phyloP scores from a whole-genome alignment of 2,888 invertebrate genomes.

The Dasysyrphus albostriatus region DNA sequence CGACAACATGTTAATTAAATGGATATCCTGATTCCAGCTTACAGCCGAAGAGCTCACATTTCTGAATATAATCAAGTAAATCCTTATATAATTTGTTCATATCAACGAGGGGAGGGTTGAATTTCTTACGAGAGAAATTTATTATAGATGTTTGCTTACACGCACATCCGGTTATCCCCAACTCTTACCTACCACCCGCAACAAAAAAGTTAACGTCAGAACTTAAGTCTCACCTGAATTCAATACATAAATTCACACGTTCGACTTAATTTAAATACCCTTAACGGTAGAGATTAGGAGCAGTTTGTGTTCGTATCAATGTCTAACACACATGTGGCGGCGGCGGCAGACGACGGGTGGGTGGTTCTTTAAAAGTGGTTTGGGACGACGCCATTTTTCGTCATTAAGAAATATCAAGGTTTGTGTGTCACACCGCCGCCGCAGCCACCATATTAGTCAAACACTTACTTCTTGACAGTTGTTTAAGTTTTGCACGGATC shows the following conservation, averaged over 20 bases:
- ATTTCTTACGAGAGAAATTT: slow-evolving; percentile 24
- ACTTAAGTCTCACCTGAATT: slow-evolving; percentile 48
- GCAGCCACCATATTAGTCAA: slow-evolving; percentile 37
- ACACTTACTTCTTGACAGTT: slow-evolving; percentile 47
- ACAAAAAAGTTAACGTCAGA: background rate
- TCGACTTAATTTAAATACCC: slow-evolving; percentile 53
- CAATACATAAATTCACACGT: slow-evolving; percentile 64
- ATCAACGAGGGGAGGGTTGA: background rate
- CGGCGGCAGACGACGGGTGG: no score
- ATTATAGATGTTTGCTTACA: slow-evolving; percentile 26
- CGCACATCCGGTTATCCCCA: slow-evolving; percentile 44
- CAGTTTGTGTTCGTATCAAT: slow-evolving; percentile 28
- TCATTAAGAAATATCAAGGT: slow-evolving; percentile 48
- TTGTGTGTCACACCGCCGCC: slow-evolving; percentile 43
- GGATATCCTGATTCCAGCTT: slow-evolving; percentile 55
- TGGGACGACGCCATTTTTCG: slow-evolving; percentile 20
- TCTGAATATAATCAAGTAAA: slow-evolving; percentile 15
- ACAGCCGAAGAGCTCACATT: slow-evolving; percentile 21
- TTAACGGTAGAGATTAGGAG: background rate
- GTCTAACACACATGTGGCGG: slow-evolving; percentile 46
- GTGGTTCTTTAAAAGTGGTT: slow-evolving; percentile 32
- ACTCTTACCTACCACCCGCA: no score
- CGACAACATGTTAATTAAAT: slow-evolving; percentile 54
- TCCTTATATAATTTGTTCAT: slow-evolving; percentile 24
- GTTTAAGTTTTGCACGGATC: background rate